These are phyloP conservation scores for Mixornis gularis DNA, from an alignment of 2,113 vertebrate genomes.

Conservation along the genomic window DNA sequence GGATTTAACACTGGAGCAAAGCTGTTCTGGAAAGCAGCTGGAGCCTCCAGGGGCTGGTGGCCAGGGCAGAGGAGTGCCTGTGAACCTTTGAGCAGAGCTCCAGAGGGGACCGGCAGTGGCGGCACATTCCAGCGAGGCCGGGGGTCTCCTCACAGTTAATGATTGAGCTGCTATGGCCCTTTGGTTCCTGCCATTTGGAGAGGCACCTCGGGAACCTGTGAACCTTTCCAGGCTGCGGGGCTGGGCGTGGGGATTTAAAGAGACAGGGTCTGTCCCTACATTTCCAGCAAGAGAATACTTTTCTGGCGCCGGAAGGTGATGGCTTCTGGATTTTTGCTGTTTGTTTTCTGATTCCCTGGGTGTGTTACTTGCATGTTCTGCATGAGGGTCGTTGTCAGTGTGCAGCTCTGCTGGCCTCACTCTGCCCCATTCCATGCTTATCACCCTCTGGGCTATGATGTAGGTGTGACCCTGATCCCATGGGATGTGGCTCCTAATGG, in stretches of 20 bases:
- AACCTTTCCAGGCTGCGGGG: not conserved
- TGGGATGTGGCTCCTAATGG: accelerated
- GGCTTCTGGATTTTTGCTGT: not conserved
- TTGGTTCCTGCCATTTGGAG: not conserved
- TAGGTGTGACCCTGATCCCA: not conserved
- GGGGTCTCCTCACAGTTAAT: constrained; percentile 49
- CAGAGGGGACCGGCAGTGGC: not conserved
- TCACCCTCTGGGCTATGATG: not conserved
- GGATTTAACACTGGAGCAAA: not conserved
- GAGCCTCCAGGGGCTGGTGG: not conserved
- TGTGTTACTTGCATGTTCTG: accelerated
- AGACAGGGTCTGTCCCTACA: not conserved
- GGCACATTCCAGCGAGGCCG: constrained; percentile 43
- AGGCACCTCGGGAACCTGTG: constrained; percentile 17
- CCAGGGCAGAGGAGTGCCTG: not conserved
- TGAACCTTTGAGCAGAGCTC: not conserved
- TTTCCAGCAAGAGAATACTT: not conserved
- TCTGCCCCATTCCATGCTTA: accelerated
- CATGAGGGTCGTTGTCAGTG: accelerated
- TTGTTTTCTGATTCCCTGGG: not conserved
- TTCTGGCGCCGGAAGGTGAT: not conserved
- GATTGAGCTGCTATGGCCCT: constrained; percentile 58
- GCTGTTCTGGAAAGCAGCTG: accelerated
- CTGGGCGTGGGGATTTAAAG: not conserved
- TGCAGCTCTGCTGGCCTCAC: not conserved